Base-by-base conservation (phyloP, 2,797 vertebrate species). In the Lacerta viridis region DNA sequence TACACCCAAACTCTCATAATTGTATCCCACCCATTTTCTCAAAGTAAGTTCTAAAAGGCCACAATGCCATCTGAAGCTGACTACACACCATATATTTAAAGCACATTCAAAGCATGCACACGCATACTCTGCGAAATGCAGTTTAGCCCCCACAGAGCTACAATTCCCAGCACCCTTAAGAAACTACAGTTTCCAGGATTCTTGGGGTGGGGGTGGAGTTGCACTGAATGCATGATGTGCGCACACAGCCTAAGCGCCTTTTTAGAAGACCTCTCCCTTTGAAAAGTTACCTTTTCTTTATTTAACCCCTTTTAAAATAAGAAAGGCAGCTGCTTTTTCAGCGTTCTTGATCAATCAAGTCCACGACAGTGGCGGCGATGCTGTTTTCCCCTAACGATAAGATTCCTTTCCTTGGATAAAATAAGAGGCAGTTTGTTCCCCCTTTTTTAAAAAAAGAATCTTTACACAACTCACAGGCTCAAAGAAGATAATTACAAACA, bases 401-500 rank as follows among this genome's bases (percentile, higher is more conserved):
- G 95, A 96, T 92, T 95, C 92, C 91, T 93, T 83, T 89, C 93
- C 93, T 91, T 87, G 91, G 87, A 93, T 93, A 94, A 96, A 97
- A 96, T 83, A 96, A 95, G 93, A 80, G 94, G 92, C 91, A 23
- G 93, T 93, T 95, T 96, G 91, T 94, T 96, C 92, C 87, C 87
- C 59, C 43, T 76, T 36, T 36, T 39, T 33, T 8, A 7, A 41
- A 78, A 79, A 74, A 75, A 46, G 46, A 36, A 29, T 85, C 96
- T 96, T 96, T 93, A 95, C 85, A 95, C 94, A 95, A 96, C 95
- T 97, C 95, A 82, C 90, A 95, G 95, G 93, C 95, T 97, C 96
- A 95, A 96, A 96, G 97, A 96, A 97, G 98, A 98, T 98, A 97
- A 97, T 96, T 96, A 96, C 97, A 97, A 98, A 98, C 98, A 98